Conservation (phyloP, 2,113 vertebrate genomes). For the Tragelaphus buxtoni region DNA sequence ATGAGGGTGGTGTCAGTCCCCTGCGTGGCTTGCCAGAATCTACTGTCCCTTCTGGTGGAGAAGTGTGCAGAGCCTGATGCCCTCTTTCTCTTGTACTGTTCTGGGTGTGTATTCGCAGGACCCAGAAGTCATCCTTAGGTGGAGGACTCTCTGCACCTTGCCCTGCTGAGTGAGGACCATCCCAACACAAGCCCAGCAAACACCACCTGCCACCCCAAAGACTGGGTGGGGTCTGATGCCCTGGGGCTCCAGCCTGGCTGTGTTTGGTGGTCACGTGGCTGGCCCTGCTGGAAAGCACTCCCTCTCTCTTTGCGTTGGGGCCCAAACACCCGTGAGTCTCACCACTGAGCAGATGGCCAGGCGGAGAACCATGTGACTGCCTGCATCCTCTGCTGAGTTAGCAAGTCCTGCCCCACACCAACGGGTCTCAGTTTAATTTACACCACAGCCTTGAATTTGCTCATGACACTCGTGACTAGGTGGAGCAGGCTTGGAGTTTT, state of each 20-base stretch:
- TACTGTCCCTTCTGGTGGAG: accelerated
- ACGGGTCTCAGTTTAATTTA: accelerated
- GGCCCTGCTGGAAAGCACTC: neutral
- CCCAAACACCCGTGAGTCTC: accelerated
- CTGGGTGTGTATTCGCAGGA: accelerated
- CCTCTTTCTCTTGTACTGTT: neutral
- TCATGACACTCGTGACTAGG: accelerated
- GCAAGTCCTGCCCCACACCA: neutral
- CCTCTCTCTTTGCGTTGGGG: accelerated
- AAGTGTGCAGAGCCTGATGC: neutral
- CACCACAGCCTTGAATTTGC: neutral
- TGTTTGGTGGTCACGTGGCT: accelerated
- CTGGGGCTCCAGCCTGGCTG: accelerated
- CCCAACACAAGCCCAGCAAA: neutral
- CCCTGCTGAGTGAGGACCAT: neutral
- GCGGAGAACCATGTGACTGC: accelerated
- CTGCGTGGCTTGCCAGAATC: accelerated
- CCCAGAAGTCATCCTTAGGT: neutral
- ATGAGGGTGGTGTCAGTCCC: accelerated
- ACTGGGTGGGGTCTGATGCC: neutral
- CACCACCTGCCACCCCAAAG: neutral
- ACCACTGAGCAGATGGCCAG: neutral
- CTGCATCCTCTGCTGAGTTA: accelerated
- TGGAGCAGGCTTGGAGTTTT: neutral
- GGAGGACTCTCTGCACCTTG: neutral